Base-by-base conservation (phyloP, 2,113 vertebrate genomes). In the Himantopus leucocephalus region DNA sequence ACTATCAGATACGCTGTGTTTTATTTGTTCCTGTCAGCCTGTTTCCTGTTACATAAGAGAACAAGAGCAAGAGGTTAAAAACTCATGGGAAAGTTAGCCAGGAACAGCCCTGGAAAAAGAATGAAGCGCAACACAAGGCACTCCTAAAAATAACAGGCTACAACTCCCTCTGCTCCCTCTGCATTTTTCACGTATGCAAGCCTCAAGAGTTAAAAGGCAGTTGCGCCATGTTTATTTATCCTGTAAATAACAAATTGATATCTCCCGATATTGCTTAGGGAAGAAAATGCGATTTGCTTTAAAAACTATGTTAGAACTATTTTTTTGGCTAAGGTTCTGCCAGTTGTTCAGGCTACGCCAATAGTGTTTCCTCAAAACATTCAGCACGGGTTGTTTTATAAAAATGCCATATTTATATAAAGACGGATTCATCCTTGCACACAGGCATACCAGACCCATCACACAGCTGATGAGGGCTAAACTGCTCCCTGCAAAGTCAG, bases 61-160 rank as follows among this genome's bases (percentile, higher is more conserved):
- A 97, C 90, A 98, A 95, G 98, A 98, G 97, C 98, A 99, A 99
- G 98, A 99, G 98, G 98, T 99, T 99, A 99, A 97, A 98, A 98
- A 98, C 98, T 98, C 98, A 98, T 98, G 98, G 99, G 98, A 99
- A 98, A 98, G 98, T 98, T 97, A 97, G 98, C 96, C 97, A 98
- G 98, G 97, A 98, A 97, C 97, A 95, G 97, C 92, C 93, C 88
- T 94, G 96, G 98, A 98, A 97, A 96, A 97, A 98, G 97, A 97
- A 97, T 82, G 97, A 97, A 97, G 94, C 55, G 75, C 96, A 97
- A 97, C 90, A 96, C 92, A 97, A 79, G 97, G 95, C 96, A 94
- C 53, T 96, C 97, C 98, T 98, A 98, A 98, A 98, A 98, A 98
- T 98, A 98, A 98, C 97, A 97, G 66, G 74, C 94, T 93, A 87